These are phyloP conservation scores for Spisula solida DNA, from an alignment of 2,888 invertebrate species.

Conservation along the genomic window DNA sequence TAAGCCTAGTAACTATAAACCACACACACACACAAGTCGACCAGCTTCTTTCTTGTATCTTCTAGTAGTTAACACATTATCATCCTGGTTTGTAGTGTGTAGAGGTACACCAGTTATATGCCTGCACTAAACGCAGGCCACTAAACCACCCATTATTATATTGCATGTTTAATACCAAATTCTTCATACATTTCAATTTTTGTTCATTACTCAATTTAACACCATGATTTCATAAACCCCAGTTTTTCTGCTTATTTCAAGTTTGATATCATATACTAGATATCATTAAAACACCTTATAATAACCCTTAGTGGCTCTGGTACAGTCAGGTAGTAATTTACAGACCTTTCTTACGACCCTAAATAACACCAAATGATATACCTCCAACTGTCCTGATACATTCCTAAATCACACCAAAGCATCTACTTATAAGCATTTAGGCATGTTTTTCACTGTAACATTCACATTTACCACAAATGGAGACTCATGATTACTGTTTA, in stretches of 20 bases:
- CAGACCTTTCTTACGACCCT: neutral
- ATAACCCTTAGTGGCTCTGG: slow-evolving; percentile 63
- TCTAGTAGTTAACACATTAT: slow-evolving; percentile 41
- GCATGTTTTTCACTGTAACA: neutral
- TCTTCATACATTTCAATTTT: neutral
- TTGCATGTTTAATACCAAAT: slow-evolving; percentile 6
- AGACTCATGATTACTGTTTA: too few relatives aligned
- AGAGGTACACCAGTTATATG: slow-evolving; percentile 50
- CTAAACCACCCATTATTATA: slow-evolving; percentile 17
- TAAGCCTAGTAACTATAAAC: slow-evolving; percentile 26
- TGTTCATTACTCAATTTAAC: neutral
- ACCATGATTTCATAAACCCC: neutral
- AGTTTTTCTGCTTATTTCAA: neutral
- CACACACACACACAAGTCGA: slow-evolving; percentile 26
- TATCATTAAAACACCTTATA: neutral
- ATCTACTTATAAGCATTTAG: too few relatives aligned
- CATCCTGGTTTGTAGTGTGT: slow-evolving; percentile 53
- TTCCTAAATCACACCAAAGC: too few relatives aligned
- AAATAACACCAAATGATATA: too few relatives aligned
- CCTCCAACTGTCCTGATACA: too few relatives aligned
- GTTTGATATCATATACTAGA: slow-evolving; percentile 8
- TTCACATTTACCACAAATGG: neutral
- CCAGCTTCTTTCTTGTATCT: slow-evolving; percentile 37
- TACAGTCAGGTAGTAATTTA: slow-evolving; percentile 52
- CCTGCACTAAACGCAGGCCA: neutral